These are phyloP conservation scores for Synchiropus splendidus DNA, from an alignment of 2,113 vertebrate genomes.

Conservation along the genomic window DNA sequence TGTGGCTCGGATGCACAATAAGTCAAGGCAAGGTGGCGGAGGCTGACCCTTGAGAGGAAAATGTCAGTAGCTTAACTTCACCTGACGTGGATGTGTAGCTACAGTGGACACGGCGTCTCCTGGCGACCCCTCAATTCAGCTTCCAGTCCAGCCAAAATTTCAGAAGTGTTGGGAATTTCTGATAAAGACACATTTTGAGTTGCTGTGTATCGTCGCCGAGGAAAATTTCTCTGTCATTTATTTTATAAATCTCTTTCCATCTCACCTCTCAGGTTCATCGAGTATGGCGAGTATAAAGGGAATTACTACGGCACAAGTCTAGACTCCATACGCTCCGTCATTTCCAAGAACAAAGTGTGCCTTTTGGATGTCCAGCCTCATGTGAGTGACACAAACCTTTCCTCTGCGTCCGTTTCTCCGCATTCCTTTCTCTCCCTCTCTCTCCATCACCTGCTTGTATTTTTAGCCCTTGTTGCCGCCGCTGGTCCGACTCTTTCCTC, in stretches of 20 bases:
- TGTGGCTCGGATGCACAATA: too few species aligned
- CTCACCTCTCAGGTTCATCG: conserved; percentile 77
- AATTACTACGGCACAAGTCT: conserved; percentile 92
- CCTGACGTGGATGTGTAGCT: too few species aligned
- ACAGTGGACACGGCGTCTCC: too few species aligned
- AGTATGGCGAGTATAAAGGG: conserved; percentile 91
- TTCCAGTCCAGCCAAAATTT: too few species aligned
- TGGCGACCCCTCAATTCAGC: too few species aligned
- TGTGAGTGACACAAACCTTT: conserved; percentile 67
- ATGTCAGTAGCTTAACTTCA: too few species aligned
- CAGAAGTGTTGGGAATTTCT: too few species aligned
- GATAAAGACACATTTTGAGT: too few species aligned
- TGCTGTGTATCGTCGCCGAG: too few species aligned
- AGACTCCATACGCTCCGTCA: conserved; percentile 81
- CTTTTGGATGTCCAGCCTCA: conserved; percentile 90
- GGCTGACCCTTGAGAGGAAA: too few species aligned
- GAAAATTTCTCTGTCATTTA: too few species aligned
- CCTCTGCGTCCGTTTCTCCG: background rate
- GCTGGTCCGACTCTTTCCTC: conserved; percentile 5
- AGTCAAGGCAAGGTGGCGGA: too few species aligned
- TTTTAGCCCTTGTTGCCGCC: conserved; percentile 5
- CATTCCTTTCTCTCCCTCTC: background rate
- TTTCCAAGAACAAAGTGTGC: conserved; percentile 93
- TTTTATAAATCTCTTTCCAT: conserved; percentile 1
- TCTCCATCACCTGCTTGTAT: background rate